Base-by-base conservation (phyloP, 2,797 vertebrate species). In the Premnoplex brunnescens region DNA sequence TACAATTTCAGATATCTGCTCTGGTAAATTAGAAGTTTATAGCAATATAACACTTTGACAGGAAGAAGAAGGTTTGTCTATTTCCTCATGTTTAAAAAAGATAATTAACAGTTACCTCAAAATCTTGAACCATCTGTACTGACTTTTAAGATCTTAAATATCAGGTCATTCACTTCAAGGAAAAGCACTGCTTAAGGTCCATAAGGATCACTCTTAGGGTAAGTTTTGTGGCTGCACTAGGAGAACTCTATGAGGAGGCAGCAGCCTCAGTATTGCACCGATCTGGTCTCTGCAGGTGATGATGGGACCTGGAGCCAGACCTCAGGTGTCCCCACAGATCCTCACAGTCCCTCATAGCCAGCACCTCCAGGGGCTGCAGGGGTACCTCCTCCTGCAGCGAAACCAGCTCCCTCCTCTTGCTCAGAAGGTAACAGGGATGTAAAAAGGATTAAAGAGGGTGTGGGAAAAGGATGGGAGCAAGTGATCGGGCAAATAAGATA, bases 401-500 rank as follows among this genome's bases (percentile, higher is more conserved):
- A 9, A 37, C 20, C 4, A 1, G 9, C 4, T 62, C 73, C 28
- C 55, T 73, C n/a, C 12, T 1, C 7, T 6, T 34, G 6, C 55
- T 27, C 27, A 6, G 24, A 51, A 46, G 37, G 68, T 21, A 63
- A 30, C 0, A 9, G 21, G 26, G 37, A 48, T 46, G 55, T 14
- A 28, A 32, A 67, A 28, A 74, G 41, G 11, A 24, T 9, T 62
- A 15, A 41, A 46, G 41, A 49, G 18, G 9, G 3, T 37, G 21
- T 0, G 2, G 73, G 48, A 37, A 39, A 32, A 71, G 17, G 4
- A 2, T 44, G 54, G 59, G 55, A 85, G 19, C 20, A 19, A 91
- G 51, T 1, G 15, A 46, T 9, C 0, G 3, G 36, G 67, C 6
- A 14, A 55, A 7, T 15, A 22, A 41, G 15, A 39, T 1, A 1